Conservation (phyloP, 2,797 vertebrate genomes). For the Streptopelia turtur region DNA sequence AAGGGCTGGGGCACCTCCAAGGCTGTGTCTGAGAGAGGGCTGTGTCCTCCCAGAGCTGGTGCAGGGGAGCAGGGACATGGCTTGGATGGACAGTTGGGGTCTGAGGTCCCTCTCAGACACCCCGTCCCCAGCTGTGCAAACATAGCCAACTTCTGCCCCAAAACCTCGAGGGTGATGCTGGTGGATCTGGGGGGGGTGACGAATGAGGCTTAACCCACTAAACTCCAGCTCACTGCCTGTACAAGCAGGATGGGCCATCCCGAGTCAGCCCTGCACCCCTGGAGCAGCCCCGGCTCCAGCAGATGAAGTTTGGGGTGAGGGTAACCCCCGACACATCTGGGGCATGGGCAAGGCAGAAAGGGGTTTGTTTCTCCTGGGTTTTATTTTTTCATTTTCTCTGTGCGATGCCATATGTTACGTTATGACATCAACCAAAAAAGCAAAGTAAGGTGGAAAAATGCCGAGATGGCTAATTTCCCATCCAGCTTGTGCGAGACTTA, state of each 20-base stretch:
- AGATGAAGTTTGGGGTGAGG: neutral
- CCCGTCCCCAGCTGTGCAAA: neutral
- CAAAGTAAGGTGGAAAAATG: constrained; percentile 67
- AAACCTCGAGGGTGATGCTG: neutral
- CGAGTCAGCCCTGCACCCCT: neutral
- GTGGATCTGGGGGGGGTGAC: neutral
- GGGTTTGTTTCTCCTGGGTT: constrained; percentile 11
- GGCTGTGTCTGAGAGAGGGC: neutral
- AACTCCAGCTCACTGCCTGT: neutral
- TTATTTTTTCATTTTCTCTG: constrained; percentile 27
- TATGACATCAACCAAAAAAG: constrained; percentile 36
- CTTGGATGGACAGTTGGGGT: neutral
- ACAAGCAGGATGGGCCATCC: neutral
- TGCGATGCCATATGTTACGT: constrained; percentile 24
- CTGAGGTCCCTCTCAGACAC: neutral
- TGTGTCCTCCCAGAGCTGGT: neutral
- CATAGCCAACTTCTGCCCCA: neutral
- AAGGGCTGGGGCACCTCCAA: neutral
- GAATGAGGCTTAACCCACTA: neutral
- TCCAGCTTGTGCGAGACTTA: constrained; percentile 30
- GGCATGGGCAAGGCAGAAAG: neutral
- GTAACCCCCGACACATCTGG: neutral
- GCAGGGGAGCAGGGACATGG: neutral
- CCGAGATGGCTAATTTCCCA: constrained; percentile 68
- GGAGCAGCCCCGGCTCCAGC: rapidly evolving